Percentiles rank a stretch among this genome's conserved stretches.
Conservation (phyloP, 2,888 invertebrate species). For the Tetropium fuscum region DNA sequence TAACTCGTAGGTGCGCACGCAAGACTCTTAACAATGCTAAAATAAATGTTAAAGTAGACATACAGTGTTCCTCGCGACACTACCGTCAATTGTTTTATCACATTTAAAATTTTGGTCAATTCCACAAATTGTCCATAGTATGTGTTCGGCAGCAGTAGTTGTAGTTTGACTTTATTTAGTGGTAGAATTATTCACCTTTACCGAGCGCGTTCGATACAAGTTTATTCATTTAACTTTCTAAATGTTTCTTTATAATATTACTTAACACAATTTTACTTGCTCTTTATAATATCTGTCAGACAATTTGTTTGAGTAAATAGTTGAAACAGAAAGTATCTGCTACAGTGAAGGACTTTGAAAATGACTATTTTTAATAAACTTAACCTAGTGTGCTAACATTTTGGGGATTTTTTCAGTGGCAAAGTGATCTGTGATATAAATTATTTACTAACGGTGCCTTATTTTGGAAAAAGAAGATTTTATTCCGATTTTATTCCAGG, state of each 20-base stretch:
- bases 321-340: slow-evolving; percentile 1
- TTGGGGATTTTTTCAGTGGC: slow-evolving; percentile 29
- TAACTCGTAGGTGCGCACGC: slow-evolving; percentile 39
- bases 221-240: slow-evolving; percentile 38
- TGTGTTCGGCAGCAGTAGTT: slow-evolving; percentile 19
- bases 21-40: slow-evolving; percentile 37
- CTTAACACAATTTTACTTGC: slow-evolving; percentile 24
- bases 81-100: slow-evolving; percentile 36
- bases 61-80: slow-evolving; percentile 42
- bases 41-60: slow-evolving; percentile 44
- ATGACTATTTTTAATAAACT: slow-evolving; percentile 23
- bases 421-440: slow-evolving; percentile 40
- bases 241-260: slow-evolving; percentile 39
- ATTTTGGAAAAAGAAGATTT: slow-evolving; percentile 31
- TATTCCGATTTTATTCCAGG: slow-evolving; percentile 23
- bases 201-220: slow-evolving; percentile 19
- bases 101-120: slow-evolving; percentile 35
- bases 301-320: slow-evolving; percentile 3
- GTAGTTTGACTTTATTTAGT: slow-evolving; percentile 8
- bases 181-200: slow-evolving; percentile 1
- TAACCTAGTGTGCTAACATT: slow-evolving; percentile 27
- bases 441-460: slow-evolving; percentile 17
- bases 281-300: slow-evolving; percentile 3
- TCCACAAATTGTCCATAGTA: slow-evolving; percentile 36
- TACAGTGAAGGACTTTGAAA: slow-evolving; percentile 20